Conservation (phyloP, 2,888 invertebrate genomes). For the Herminia tarsipennalis region DNA sequence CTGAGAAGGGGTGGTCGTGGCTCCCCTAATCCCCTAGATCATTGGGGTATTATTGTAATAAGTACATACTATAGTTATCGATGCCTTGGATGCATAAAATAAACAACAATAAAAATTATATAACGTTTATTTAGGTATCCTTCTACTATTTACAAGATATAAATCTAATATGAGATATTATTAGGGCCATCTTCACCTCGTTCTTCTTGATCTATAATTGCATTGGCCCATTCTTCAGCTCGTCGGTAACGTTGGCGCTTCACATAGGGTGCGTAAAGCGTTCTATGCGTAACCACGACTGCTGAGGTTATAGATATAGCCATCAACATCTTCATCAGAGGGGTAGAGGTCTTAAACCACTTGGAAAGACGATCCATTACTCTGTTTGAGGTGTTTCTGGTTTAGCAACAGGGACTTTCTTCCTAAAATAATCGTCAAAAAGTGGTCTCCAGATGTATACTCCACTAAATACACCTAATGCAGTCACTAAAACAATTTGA, state of each 20-base stretch:
- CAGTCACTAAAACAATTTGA: conserved; percentile 68
- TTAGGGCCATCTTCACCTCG: conserved; percentile 40
- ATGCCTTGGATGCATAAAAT: no score
- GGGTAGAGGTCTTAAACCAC: conserved; percentile 61
- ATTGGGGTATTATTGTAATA: no score
- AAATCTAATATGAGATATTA: conserved; percentile 50
- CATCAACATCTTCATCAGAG: conserved; percentile 68
- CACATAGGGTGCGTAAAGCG: conserved; percentile 58
- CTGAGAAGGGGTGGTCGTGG: no score
- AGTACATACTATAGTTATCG: no score
- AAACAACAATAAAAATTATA: no score
- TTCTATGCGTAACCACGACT: conserved; percentile 55
- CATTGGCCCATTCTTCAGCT: conserved; percentile 74
- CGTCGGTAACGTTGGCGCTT: conserved; percentile 51
- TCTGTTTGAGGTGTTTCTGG: conserved; percentile 34
- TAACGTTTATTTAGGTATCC: conserved; percentile 12
- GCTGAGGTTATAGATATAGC: conserved; percentile 67
- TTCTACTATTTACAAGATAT: conserved; percentile 26
- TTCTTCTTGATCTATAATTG: conserved; percentile 71
- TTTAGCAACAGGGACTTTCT: conserved; percentile 31
- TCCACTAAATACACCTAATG: conserved; percentile 77
- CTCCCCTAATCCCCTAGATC: no score
- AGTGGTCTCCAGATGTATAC: conserved; percentile 83
- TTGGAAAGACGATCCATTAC: conserved; percentile 53
- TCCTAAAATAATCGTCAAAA: conserved; percentile 61